phyloP scores from a whole-genome alignment of 1,140 invertebrate species.

The Chelonus insularis region DNA sequence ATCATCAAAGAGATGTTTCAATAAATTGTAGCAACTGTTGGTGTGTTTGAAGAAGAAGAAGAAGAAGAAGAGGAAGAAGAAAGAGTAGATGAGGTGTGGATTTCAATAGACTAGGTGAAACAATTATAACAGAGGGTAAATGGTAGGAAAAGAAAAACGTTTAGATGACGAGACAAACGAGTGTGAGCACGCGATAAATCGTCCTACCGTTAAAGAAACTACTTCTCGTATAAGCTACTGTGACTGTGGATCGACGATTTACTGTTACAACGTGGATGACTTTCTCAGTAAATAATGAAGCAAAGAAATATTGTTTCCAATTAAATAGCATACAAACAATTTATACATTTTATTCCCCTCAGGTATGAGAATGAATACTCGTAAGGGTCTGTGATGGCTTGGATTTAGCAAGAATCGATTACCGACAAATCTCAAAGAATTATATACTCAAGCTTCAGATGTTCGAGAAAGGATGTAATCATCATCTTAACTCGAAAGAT shows the following conservation, averaged over 20 bases:
- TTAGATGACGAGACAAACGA: conserved; percentile 12
- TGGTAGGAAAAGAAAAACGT: conserved; percentile 5
- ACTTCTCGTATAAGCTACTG: conserved; percentile 10
- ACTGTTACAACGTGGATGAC: conserved; percentile 21
- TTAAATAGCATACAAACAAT: conserved; percentile 3
- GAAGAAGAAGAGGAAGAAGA: neutral
- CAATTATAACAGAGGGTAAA: conserved; percentile 13
- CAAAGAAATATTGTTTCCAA: conserved; percentile 16
- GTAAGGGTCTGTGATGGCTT: neutral
- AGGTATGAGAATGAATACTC: neutral
- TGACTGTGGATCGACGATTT: conserved; percentile 11
- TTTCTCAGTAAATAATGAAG: conserved; percentile 23
- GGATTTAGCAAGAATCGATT: conserved; percentile 26
- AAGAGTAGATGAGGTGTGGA: neutral
- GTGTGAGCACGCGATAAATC: conserved; percentile 22
- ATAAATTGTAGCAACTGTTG: too few relatives aligned
- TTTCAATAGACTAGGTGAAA: neutral
- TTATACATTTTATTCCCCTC: neutral
- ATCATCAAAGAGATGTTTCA: neutral
- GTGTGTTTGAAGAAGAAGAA: neutral
- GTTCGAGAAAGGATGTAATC: conserved; percentile 12
- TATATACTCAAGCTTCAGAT: conserved; percentile 19
- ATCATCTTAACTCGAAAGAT: conserved; percentile 11
- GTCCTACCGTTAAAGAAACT: conserved; percentile 28
- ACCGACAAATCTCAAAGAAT: conserved; percentile 17